These are phyloP conservation scores for Eilema depressum DNA, from an alignment of 2,888 invertebrate genomes.

Conservation along the genomic window DNA sequence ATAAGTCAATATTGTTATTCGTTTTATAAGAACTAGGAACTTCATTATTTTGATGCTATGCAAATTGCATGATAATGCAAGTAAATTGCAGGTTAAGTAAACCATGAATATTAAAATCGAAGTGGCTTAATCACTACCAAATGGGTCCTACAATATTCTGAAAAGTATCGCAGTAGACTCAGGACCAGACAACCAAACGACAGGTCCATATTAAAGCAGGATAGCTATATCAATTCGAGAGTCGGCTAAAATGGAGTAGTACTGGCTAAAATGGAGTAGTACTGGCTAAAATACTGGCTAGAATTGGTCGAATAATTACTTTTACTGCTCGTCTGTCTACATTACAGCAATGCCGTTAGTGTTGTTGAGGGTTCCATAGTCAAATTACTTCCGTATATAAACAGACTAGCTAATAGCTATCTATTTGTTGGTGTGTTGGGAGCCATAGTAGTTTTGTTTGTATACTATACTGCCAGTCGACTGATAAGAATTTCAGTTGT, in stretches of 20 bases:
- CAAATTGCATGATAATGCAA: neutral
- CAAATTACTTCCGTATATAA: neutral
- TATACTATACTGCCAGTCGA: neutral
- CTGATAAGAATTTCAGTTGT: neutral
- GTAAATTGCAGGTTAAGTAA: neutral
- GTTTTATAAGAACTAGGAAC: too few species aligned
- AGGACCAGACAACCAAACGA: neutral
- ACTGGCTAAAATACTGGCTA: neutral
- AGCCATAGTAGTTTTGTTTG: neutral
- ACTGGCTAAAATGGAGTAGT: neutral
- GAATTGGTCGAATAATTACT: neutral
- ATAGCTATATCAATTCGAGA: neutral
- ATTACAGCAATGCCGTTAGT: neutral
- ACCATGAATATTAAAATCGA: neutral
- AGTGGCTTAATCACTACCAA: neutral
- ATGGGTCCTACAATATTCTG: neutral
- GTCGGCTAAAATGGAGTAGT: neutral
- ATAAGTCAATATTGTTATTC: too few species aligned
- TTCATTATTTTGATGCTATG: too few species aligned
- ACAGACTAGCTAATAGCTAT: too few species aligned
- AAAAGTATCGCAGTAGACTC: neutral
- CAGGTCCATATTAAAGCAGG: neutral
- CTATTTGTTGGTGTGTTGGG: neutral
- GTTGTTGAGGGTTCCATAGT: neutral
- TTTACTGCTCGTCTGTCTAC: constrained; percentile 4